A percentile compares a stretch with the other conserved stretches of the same genome.
Evolutionary conservation across 2,888 invertebrate species (phyloP).

Genomic region (Trissoscelio sp.): DNA sequence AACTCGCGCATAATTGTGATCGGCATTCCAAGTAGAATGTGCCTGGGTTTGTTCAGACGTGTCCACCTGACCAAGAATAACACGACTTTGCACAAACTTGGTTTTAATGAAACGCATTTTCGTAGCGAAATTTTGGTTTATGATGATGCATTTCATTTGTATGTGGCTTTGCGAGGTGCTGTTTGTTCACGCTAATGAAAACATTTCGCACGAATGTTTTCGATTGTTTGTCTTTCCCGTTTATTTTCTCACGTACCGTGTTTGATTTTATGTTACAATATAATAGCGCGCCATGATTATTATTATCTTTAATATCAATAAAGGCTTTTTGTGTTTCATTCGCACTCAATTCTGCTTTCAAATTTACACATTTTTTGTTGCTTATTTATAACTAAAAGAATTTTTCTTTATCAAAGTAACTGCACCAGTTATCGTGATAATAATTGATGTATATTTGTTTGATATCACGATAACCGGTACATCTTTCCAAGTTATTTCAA

Average conservation of each 20-base stretch:
- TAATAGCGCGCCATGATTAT: too few relatives aligned
- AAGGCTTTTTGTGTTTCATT: too few relatives aligned
- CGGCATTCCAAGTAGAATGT: constrained; percentile 18
- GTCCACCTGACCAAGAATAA: constrained; percentile 36
- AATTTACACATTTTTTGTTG: too few relatives aligned
- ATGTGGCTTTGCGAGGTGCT: constrained; percentile 16
- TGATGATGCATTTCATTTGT: constrained; percentile 35
- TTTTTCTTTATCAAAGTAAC: too few relatives aligned
- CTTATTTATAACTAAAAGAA: too few relatives aligned
- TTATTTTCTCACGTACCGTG: constrained; percentile 6
- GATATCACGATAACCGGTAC: too few relatives aligned
- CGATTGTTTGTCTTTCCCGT: constrained; percentile 9
- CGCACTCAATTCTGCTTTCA: too few relatives aligned
- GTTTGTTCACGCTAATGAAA: constrained; percentile 19
- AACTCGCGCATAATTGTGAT: constrained; percentile 25
- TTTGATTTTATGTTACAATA: constrained; percentile 1
- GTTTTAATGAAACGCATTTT: constrained; percentile 22
- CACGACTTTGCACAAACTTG: constrained; percentile 22
- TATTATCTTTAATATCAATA: too few relatives aligned
- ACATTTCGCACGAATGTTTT: constrained; percentile 26
- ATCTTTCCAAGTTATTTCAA: too few relatives aligned
- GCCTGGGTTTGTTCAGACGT: constrained; percentile 16
- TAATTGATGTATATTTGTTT: too few relatives aligned
- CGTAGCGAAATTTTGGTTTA: constrained; percentile 27
- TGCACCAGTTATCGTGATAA: too few relatives aligned